Evolutionary conservation across 37 sponge, comb jelly and placozoan species (phyloP).

Genomic region (Geodia barretti): DNA sequence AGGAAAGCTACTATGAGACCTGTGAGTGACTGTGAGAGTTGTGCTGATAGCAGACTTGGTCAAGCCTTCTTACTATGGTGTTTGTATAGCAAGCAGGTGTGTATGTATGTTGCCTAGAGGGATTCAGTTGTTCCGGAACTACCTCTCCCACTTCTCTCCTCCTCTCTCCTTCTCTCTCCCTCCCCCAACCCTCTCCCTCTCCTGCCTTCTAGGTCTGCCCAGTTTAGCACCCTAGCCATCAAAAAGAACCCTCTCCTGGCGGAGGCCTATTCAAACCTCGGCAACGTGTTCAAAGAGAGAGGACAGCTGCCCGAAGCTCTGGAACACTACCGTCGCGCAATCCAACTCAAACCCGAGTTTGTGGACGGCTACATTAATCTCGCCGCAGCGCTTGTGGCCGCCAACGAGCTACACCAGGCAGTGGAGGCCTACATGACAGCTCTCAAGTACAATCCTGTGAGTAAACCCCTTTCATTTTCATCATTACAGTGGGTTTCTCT

Average conservation of each 20-base stretch:
- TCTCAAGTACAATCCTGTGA: constrained; percentile 93
- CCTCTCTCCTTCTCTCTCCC: background rate
- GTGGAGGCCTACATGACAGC: constrained; percentile 96
- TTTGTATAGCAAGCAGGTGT: too few species aligned
- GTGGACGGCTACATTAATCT: constrained; percentile 99
- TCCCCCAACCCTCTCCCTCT: background rate
- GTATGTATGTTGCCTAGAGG: too few species aligned
- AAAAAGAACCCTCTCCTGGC: constrained; percentile 96
- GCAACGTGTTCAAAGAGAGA: constrained; percentile 98
- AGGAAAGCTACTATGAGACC: too few species aligned
- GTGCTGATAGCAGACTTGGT: too few species aligned
- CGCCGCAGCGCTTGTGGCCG: constrained; percentile 96
- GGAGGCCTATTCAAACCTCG: constrained; percentile 98
- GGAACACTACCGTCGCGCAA: constrained; percentile 94
- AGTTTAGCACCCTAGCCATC: constrained; percentile 94
- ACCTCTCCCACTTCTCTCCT: too few species aligned
- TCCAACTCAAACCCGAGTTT: constrained; percentile 95
- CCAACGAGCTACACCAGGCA: constrained; percentile 92
- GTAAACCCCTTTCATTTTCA: constrained; percentile 17
- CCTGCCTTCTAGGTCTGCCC: constrained; percentile 78
- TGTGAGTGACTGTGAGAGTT: too few species aligned
- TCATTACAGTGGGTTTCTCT: constrained; percentile 1
- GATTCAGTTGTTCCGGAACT: too few species aligned
- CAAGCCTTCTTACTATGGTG: too few species aligned
- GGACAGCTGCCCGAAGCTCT: constrained; percentile 91